Conservation (phyloP, 2,113 vertebrate species). For the Corvus cornix region DNA sequence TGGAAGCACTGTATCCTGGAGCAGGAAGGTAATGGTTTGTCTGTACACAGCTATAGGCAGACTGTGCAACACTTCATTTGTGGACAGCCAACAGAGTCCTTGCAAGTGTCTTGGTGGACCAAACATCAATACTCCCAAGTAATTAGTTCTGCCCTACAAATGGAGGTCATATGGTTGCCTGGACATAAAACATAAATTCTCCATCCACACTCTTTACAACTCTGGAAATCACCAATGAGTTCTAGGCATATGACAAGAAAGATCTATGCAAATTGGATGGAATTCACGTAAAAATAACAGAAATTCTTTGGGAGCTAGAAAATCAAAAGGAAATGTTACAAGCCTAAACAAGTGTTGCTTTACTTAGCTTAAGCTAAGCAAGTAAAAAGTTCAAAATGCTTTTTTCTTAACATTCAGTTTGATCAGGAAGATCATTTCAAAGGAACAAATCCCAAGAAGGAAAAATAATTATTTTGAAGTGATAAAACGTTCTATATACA, state of each 20-base stretch:
- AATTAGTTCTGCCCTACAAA: neutral
- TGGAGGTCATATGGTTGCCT: neutral
- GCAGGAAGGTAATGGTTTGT: neutral
- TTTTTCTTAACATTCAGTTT: neutral
- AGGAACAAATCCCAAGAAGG: neutral
- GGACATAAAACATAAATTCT: neutral
- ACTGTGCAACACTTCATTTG: neutral
- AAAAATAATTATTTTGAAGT: neutral
- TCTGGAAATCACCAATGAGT: neutral
- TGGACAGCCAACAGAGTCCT: neutral
- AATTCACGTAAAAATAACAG: conserved; percentile 20
- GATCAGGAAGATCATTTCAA: neutral
- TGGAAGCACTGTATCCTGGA: neutral
- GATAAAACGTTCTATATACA: neutral
- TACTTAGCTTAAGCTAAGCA: neutral
- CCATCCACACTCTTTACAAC: neutral
- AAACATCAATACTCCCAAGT: neutral
- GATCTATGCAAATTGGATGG: neutral
- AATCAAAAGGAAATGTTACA: neutral
- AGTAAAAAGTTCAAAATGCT: neutral
- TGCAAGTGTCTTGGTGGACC: neutral
- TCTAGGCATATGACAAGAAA: neutral
- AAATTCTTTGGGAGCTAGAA: neutral
- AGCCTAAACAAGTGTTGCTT: neutral
- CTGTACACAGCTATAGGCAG: neutral